Evolutionary conservation across 2,113 vertebrate species (phyloP).

Genomic region (Pyrgilauda ruficollis): DNA sequence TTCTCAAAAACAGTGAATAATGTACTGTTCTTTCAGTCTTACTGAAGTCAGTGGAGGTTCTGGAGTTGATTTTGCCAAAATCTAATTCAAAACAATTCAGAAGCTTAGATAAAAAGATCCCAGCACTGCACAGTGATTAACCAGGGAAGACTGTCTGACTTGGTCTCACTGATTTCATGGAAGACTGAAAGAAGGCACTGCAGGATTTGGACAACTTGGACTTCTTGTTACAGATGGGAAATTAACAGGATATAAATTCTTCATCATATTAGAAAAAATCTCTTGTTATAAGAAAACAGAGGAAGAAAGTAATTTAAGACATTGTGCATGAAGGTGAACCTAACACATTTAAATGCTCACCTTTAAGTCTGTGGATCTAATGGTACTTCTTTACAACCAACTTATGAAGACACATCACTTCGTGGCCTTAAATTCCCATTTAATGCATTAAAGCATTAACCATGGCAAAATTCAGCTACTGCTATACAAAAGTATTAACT

Average conservation of each 20-base stretch:
- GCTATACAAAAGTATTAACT: not conserved
- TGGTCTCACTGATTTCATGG: not conserved
- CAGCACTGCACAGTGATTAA: not conserved
- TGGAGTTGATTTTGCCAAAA: not conserved
- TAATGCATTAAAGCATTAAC: not conserved
- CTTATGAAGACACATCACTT: not conserved
- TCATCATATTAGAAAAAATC: not conserved
- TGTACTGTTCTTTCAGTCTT: not conserved
- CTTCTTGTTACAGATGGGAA: not conserved
- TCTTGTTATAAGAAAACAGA: not conserved
- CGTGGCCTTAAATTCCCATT: not conserved
- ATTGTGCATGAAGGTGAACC: not conserved
- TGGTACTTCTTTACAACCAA: not conserved
- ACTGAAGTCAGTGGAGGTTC: not conserved
- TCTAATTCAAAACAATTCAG: not conserved
- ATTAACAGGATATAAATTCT: not conserved
- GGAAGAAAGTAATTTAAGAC: not conserved
- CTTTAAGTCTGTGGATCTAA: not conserved
- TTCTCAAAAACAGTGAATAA: not conserved
- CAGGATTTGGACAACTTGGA: not conserved
- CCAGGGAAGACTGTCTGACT: not conserved
- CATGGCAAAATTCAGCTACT: not conserved
- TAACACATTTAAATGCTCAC: not conserved
- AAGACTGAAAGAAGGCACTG: not conserved
- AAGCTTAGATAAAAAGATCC: not conserved